Base-by-base conservation (phyloP, 2,888 invertebrate genomes). In the Cactoblastis cactorum region DNA sequence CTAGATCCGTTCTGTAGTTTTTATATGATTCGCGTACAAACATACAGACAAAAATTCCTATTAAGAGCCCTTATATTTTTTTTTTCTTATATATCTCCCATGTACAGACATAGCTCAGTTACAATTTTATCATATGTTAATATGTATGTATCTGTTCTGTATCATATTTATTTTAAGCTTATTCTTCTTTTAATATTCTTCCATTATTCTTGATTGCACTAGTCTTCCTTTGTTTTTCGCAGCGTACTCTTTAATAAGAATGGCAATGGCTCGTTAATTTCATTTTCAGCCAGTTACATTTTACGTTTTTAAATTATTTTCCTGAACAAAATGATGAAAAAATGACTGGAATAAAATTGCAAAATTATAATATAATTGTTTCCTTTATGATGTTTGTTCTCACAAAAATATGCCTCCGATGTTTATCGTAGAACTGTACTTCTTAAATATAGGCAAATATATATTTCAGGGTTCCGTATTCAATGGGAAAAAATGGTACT, bases 161-260 rank as follows among this genome's bases (percentile, higher is more conserved):
- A 11, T 17, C 3, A 1, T 37, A 37, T 17, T 17, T 37, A 37
- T 37, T 37, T 37, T 37, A 12, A 3, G 37, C 14, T 17, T 17
- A 9, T n/a, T 54, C 52, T 59, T 60, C 56, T 55, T 52, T 38
- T 53, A 45, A n/a, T n/a, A n/a, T n/a, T 50, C 48, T 49, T 50
- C 65, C 65, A 67, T 75, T 75, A 63, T 62, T 64, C 67, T 67
- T 73, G 66, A 73, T 74, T 71, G 67, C 66, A 67, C 60, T 59
- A 52, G 43, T 51, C 49, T 47, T 58, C 57, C 60, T 66, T 63
- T 62, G 58, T 64, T 58, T 51, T 46, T 19, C 50, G 35, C 54
- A 57, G 54, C 54, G 56, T 53, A 53, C 49, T 43, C 48, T 62
- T 57, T 59, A 60, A 61, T 65, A 55, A 53, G 49, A 19, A 5